Percentiles rank a stretch among this genome's conserved stretches.
Conservation (phyloP, 2,797 vertebrate genomes). For the Heteromormyrus szaboi region DNA sequence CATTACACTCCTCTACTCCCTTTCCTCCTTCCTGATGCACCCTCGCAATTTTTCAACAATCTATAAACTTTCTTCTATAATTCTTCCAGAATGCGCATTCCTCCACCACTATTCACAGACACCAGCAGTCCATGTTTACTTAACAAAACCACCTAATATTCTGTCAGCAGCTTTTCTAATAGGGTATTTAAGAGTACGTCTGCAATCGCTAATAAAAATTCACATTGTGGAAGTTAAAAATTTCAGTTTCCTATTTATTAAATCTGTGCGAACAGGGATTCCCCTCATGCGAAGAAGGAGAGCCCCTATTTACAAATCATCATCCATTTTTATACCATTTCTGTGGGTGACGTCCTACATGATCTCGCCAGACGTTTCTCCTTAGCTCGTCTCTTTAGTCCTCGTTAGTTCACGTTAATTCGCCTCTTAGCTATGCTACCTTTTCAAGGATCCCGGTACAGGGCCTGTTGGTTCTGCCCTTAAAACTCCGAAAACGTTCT, state of each 20-base stretch:
- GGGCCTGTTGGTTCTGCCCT: neutral
- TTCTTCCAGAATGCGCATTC: neutral
- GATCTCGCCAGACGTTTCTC: neutral
- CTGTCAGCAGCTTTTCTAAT: neutral
- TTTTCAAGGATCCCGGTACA: neutral
- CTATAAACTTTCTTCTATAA: neutral
- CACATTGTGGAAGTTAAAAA: neutral
- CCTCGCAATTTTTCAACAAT: neutral
- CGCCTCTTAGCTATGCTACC: neutral
- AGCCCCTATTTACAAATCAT: neutral
- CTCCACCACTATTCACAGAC: neutral
- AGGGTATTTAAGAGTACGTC: neutral
- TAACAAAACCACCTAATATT: neutral
- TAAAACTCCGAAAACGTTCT: neutral
- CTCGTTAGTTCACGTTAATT: neutral
- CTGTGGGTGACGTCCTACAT: neutral
- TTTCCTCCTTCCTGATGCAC: neutral
- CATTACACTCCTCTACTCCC: neutral
- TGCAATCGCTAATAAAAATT: neutral
- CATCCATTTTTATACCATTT: neutral
- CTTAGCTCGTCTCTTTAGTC: neutral
- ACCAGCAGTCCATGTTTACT: neutral
- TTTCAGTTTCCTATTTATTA: neutral
- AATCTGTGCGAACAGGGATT: neutral
- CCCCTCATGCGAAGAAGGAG: neutral